Evolutionary conservation across 2,113 vertebrate species (phyloP).

Genomic region (Phaethornis superciliosus): DNA sequence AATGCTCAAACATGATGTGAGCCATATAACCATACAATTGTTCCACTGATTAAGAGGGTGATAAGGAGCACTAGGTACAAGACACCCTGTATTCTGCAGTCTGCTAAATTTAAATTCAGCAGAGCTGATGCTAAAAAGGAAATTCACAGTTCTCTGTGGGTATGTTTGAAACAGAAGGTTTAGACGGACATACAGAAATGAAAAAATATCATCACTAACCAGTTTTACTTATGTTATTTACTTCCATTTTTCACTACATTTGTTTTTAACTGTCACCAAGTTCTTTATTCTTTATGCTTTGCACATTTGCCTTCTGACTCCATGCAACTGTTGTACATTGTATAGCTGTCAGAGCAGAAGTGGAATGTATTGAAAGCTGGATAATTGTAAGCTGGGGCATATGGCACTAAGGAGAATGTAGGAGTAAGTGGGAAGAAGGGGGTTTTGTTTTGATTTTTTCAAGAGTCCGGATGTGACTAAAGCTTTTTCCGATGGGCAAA

Average conservation of each 20-base stretch:
- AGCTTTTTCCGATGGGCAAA: constrained; percentile 2
- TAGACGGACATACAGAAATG: not conserved
- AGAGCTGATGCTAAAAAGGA: not conserved
- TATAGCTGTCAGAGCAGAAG: constrained; percentile 19
- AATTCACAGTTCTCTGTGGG: not conserved
- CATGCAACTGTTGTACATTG: constrained; percentile 9
- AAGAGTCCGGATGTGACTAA: constrained; percentile 21
- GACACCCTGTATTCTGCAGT: not conserved
- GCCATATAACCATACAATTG: not conserved
- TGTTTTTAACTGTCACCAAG: not conserved
- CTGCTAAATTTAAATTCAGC: not conserved
- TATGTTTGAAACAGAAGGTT: not conserved
- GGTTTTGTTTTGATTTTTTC: constrained; percentile 49
- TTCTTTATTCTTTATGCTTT: not conserved
- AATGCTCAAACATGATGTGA: not conserved
- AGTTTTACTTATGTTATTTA: not conserved
- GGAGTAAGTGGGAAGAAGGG: constrained; percentile 28
- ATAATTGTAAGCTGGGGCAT: constrained; percentile 9
- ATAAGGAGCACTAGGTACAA: not conserved
- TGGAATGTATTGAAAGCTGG: constrained; percentile 16
- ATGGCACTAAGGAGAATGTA: constrained; percentile 12
- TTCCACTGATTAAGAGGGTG: not conserved
- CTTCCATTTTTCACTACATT: not conserved
- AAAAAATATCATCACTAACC: not conserved
- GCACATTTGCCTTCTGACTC: constrained; percentile 4